phyloP scores from a whole-genome alignment of 2,113 vertebrate genomes.

The Pavo muticus region DNA sequence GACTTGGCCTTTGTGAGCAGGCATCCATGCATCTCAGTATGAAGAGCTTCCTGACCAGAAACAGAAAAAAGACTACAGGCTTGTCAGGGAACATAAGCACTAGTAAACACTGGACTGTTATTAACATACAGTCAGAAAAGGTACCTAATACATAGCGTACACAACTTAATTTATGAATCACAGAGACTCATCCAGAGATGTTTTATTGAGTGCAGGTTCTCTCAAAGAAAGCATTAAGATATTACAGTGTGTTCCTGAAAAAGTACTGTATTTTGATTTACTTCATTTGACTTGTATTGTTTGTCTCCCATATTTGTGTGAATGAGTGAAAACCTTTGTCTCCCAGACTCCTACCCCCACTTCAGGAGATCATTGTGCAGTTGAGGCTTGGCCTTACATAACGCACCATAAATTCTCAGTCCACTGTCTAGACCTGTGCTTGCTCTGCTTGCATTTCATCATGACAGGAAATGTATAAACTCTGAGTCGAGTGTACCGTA shows the following conservation, averaged over 20 bases:
- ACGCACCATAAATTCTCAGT: neutral
- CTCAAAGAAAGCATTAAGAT: neutral
- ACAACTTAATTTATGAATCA: neutral
- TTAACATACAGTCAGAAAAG: neutral
- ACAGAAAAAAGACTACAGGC: neutral
- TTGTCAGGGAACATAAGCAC: neutral
- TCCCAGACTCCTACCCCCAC: neutral
- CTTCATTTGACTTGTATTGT: neutral
- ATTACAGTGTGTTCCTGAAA: neutral
- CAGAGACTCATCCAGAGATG: neutral
- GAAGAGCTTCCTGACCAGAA: neutral
- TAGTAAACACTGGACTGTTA: neutral
- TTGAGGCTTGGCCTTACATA: neutral
- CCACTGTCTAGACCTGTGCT: neutral
- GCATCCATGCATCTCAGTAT: neutral
- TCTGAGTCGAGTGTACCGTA: neutral
- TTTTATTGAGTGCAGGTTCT: neutral
- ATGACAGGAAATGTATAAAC: neutral
- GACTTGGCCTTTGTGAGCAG: neutral
- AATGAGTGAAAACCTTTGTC: neutral
- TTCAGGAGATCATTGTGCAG: neutral
- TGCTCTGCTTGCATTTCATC: slow-evolving; percentile 10
- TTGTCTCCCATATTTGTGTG: neutral
- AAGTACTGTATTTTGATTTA: neutral
- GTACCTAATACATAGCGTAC: neutral